phyloP scores from a whole-genome alignment of 1,140 invertebrate species.

The Drosophila yakuba region DNA sequence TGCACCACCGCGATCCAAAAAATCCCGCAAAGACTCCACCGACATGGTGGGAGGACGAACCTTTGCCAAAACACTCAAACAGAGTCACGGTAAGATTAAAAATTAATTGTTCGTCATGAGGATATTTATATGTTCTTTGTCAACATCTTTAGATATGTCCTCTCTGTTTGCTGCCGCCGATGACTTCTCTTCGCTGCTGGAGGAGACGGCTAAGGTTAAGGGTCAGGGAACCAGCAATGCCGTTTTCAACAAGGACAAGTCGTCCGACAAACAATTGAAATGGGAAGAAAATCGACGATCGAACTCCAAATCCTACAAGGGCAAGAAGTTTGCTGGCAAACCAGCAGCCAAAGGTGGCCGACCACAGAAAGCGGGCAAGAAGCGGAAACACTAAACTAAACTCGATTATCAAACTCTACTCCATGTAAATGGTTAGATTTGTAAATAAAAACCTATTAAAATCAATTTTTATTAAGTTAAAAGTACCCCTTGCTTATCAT shows the following conservation, averaged over 20 bases:
- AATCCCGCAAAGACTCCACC: conserved; percentile 59
- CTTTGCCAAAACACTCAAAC: conserved; percentile 77
- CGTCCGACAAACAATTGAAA: conserved; percentile 88
- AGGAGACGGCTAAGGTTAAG: conserved; percentile 88
- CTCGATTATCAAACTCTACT: not conserved
- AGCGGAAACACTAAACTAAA: conserved; percentile 57
- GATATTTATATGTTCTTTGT: not conserved
- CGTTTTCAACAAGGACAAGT: conserved; percentile 88
- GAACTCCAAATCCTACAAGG: conserved; percentile 69
- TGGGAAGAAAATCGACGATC: conserved; percentile 87
- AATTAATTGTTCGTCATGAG: not conserved
- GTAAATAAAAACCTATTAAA: conserved; percentile 34
- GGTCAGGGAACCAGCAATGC: conserved; percentile 88
- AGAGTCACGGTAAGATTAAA: conserved; percentile 60
- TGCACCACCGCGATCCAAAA: conserved; percentile 82
- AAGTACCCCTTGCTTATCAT: conserved; percentile 3
- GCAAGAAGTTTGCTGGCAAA: conserved; percentile 52
- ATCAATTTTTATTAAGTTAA: conserved; percentile 10
- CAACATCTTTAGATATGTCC: conserved; percentile 79
- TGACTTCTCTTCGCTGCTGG: conserved; percentile 90
- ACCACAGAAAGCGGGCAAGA: conserved; percentile 54
- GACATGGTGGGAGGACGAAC: conserved; percentile 44
- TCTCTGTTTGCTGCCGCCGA: conserved; percentile 90
- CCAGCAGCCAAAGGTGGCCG: conserved; percentile 18
- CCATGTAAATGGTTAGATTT: conserved; percentile 10